Conservation (phyloP, 2,797 vertebrate genomes). For the Loriculus beryllinus region DNA sequence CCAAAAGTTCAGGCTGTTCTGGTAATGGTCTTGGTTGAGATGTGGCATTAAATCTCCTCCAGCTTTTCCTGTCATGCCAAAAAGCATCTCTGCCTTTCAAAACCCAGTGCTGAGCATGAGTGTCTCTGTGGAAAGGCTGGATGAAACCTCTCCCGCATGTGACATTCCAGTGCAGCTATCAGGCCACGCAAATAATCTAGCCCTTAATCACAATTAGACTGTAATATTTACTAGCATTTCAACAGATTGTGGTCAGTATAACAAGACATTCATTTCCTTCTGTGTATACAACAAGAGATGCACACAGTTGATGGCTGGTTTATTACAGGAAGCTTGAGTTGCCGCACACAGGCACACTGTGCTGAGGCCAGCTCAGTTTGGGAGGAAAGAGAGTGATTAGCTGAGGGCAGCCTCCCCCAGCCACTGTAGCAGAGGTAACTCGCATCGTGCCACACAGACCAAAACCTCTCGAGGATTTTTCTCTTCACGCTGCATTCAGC, state of each 20-base stretch:
- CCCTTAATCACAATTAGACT: neutral
- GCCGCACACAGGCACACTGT: neutral
- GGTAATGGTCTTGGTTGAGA: neutral
- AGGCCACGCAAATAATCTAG: neutral
- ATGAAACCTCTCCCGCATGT: neutral
- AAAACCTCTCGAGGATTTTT: neutral
- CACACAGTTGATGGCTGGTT: neutral
- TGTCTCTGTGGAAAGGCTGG: neutral
- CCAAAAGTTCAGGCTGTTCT: neutral
- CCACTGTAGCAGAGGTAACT: neutral
- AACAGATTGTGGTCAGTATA: neutral
- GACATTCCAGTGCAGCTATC: neutral
- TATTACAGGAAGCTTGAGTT: constrained; percentile 16
- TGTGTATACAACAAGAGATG: neutral
- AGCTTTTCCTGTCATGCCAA: neutral
- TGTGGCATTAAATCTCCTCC: neutral
- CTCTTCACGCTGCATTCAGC: neutral
- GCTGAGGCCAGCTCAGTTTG: neutral
- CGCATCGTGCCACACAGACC: rapidly evolving
- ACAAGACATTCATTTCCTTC: neutral
- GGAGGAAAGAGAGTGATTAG: neutral
- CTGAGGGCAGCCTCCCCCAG: neutral
- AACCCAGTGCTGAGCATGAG: rapidly evolving
- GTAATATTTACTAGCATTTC: neutral
- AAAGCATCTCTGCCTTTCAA: neutral